Base-by-base conservation (phyloP, 2,888 invertebrate genomes). In the Rhorus exstirpatorius region DNA sequence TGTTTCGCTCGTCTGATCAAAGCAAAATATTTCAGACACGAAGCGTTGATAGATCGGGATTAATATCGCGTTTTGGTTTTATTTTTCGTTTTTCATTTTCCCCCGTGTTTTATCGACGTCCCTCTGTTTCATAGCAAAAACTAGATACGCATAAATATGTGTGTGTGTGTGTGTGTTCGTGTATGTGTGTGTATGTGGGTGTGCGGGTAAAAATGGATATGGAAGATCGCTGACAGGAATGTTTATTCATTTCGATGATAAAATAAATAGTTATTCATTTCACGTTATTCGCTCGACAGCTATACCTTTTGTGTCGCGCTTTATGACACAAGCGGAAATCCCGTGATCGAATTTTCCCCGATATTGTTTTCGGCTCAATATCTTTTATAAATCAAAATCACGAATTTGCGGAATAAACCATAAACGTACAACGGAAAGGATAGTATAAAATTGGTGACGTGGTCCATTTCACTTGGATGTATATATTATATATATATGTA, bases 381-480 rank as follows among this genome's bases (percentile, higher is more conserved):
- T 82, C 49, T 78, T 78, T n/a, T 44, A 55, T 49, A 60, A 68
- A 67, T 60, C 49, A 46, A 7, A 17, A n/a, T n/a, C 8, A 55
- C 31, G 71, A 81, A 51, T 61, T 81, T 60, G 14, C 12, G n/a
- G 38, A 55, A 2, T 1, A n/a, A 12, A 63, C 14, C 12, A 26
- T 49, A 51, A 10, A n/a, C 6, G 31, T 38, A 35, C 31, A 78
- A 70, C 49, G 61, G 55, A 31, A 14, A 82, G 81, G 1, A 38
- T 81, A 41, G 74, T 80, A 80, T 74, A 26, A 46, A 53, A 79
- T 53, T 14, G 71, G 58, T 61, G 76, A 78, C 63, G 51, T 68
- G 46, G 46, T 55, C 79, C 72, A 49, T 76, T 83, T 83, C 68
- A 81, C 77, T 74, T 74, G 60, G 49, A 65, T 51, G 26, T 60